A percentile compares a stretch with the other conserved stretches of the same genome.
Conservation (phyloP, 2,888 invertebrate genomes). For the Acleris holmiana region DNA sequence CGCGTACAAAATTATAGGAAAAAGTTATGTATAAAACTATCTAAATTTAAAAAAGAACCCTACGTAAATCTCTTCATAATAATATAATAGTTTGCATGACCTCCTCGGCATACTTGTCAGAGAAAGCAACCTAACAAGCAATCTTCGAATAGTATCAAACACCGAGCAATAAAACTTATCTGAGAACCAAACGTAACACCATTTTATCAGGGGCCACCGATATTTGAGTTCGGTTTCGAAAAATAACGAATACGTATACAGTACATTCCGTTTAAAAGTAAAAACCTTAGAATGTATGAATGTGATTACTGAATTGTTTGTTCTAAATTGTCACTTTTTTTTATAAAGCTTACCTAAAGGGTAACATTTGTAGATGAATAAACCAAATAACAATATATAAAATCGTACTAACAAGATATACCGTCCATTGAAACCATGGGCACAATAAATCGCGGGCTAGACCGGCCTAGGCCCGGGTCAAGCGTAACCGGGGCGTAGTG, state of each 20-base stretch:
- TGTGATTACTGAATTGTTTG: too few relatives aligned
- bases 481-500: constrained; percentile 59
- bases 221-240: not conserved
- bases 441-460: constrained; percentile 60
- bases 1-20: too few relatives aligned
- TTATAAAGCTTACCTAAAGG: too few relatives aligned
- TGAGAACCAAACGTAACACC: not conserved
- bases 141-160: not conserved
- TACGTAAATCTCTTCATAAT: too few relatives aligned
- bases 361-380: not conserved
- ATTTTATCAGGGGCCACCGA: constrained; percentile 12
- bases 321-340: too few relatives aligned
- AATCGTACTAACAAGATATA: constrained; percentile 22
- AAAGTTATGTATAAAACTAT: too few relatives aligned
- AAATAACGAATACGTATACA: too few relatives aligned
- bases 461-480: constrained; percentile 68
- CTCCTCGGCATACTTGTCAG: too few relatives aligned
- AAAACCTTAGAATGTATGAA: too few relatives aligned
- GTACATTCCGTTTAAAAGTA: too few relatives aligned
- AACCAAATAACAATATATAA: constrained; percentile 1
- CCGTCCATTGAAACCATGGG: constrained; percentile 40
- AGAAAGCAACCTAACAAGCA: not conserved
- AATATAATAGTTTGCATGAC: too few relatives aligned
- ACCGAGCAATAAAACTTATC: constrained; percentile 3
- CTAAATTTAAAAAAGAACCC: too few relatives aligned